Percentiles rank a stretch among this genome's conserved stretches.
Evolutionary conservation across 2,113 vertebrate species (phyloP).

Genomic region (Sorex fumeus): DNA sequence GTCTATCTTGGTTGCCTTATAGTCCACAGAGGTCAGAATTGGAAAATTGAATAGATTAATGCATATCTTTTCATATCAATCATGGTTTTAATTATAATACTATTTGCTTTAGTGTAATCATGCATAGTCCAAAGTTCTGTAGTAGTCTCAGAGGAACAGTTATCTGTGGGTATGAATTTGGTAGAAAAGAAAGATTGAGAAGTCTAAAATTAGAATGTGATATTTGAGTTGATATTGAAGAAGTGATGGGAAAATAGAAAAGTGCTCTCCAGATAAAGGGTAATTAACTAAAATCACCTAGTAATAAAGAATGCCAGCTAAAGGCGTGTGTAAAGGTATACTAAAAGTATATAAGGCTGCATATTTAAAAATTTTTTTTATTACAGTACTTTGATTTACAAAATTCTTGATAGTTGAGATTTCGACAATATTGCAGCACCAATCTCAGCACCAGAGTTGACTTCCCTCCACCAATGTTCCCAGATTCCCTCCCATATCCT

Average conservation of each 20-base stretch:
- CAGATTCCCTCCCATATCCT: too few species aligned
- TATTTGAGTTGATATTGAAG: neutral
- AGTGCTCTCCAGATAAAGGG: neutral
- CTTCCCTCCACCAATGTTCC: too few species aligned
- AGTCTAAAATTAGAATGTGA: neutral
- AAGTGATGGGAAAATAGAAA: neutral
- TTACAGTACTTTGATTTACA: too few species aligned
- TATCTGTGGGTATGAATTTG: neutral
- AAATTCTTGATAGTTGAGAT: too few species aligned
- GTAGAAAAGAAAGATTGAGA: neutral
- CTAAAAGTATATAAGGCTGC: neutral
- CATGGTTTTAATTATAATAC: neutral
- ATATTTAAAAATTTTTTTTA: too few species aligned
- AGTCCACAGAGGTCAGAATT: neutral
- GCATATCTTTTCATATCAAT: neutral
- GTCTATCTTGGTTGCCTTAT: neutral
- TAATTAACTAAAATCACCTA: neutral
- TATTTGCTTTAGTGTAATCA: neutral
- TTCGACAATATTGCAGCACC: too few species aligned
- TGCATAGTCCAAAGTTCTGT: neutral
- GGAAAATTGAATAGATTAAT: neutral
- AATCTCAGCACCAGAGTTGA: too few species aligned
- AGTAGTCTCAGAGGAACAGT: neutral
- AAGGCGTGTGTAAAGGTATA: neutral
- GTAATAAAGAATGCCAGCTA: neutral